Evolutionary conservation across 2,888 invertebrate genomes (phyloP).

Genomic region (Melieria picta): DNA sequence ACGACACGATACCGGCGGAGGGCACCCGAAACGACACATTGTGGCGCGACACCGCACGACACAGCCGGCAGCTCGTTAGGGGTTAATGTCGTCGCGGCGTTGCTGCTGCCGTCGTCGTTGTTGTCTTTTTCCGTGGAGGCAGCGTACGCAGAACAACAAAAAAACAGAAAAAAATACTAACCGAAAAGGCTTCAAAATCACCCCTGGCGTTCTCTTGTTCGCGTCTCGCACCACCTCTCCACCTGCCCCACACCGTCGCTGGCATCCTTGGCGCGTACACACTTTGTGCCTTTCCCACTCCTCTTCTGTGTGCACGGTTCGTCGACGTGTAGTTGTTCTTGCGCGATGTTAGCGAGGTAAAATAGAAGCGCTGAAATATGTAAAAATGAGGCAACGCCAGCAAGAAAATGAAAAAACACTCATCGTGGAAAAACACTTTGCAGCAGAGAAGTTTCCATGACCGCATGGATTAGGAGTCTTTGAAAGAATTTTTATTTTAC

Average conservation of each 20-base stretch:
- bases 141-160: not conserved
- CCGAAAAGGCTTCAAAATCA: slow-evolving; percentile 2
- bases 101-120: not conserved
- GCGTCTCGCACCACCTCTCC: no score
- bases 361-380: not conserved
- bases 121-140: not conserved
- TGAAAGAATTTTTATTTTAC: slow-evolving; percentile 30
- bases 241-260: no score
- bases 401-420: slow-evolving; percentile 1
- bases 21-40: not conserved
- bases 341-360: not conserved
- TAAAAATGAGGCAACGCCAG: not conserved
- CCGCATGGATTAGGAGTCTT: slow-evolving; percentile 21
- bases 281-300: not conserved
- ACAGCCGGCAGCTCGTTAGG: slow-evolving; percentile 9
- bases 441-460: slow-evolving; percentile 16
- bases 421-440: slow-evolving; percentile 29
- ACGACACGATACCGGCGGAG: not conserved
- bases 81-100: slow-evolving; percentile 15
- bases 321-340: not conserved
- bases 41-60: not conserved
- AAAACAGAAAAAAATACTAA: not conserved
- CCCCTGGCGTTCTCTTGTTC: slow-evolving; percentile 1
- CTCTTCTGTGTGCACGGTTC: not conserved
- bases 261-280: not conserved